Evolutionary conservation across 2,113 vertebrate species (phyloP), one percentile per base, ranked within the genome.

Genomic region (Antechinus stuartii): DNA sequence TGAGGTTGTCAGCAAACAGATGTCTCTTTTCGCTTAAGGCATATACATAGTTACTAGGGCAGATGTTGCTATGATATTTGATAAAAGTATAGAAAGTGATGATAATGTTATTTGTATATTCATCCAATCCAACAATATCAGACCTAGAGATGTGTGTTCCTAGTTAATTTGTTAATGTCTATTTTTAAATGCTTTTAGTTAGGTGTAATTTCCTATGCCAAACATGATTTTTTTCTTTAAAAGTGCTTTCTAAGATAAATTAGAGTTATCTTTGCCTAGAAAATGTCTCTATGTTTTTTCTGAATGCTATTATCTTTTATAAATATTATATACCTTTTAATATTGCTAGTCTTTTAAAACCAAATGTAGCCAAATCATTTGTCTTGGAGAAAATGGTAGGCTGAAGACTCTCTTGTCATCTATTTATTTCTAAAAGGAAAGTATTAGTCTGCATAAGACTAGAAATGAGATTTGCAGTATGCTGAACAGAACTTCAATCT

Each of bases 1-100:
- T 98, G 94, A 98, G 97, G 92, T 93, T 97, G 96, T 97, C 98
- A 98, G 97, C 96, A 97, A 97, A 95, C 98, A 99, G 98, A 99
- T 99, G 98, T 97, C 93, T 96, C 98, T 97, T 98, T 98, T 98
- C 96, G 97, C 98, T 94, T 91, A 56, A 56, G 96, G 92, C 92
- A 30, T 23, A 89, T 46, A 95, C 90, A n/a, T 25, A 90, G 92
- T 57, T 96, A 94, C 96, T 57, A 2, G 90, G 97, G 95, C 98
- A 99, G 98, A 98, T 99, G 98, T 97, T 97, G 93, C 96, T 95
- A 96, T 97, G 96, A 97, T 98, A 96, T 97, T 91, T 96, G 97
- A 98, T 95, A 91, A 98, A 98, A 96, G 97, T 97, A 97, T 94
- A 95, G 95, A 95, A 98, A 95, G 95, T 96, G 91, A 89, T 52